These are phyloP conservation scores for Campodea augens DNA, from an alignment of 1,140 invertebrate species.

Conservation along the genomic window DNA sequence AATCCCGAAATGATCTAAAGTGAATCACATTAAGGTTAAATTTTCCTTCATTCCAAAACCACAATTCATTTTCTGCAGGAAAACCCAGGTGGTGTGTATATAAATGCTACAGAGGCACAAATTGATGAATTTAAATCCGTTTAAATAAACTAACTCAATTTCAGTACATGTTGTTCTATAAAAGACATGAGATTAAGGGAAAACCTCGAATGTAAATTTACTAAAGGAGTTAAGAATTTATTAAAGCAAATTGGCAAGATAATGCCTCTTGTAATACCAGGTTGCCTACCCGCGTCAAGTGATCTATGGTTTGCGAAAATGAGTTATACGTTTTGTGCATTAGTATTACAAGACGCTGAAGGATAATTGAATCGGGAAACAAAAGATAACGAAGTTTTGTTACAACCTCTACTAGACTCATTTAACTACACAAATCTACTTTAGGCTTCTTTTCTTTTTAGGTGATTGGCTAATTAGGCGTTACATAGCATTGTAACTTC, in stretches of 20 bases:
- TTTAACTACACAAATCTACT: neutral
- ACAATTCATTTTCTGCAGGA: too few species aligned
- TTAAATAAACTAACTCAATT: too few species aligned
- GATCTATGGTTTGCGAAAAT: neutral
- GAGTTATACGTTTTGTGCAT: neutral
- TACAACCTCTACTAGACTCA: neutral
- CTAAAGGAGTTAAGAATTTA: too few species aligned
- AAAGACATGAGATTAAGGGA: too few species aligned
- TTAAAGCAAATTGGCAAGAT: neutral
- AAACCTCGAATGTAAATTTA: too few species aligned
- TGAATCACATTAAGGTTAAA: too few species aligned
- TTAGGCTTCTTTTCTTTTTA: conserved; percentile 1
- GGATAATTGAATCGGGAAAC: conserved; percentile 6
- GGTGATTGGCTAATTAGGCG: conserved; percentile 8
- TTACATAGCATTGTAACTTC: conserved; percentile 5
- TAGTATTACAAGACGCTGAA: conserved; percentile 5
- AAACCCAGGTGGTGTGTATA: too few species aligned
- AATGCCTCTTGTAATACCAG: neutral
- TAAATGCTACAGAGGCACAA: too few species aligned
- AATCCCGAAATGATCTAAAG: too few species aligned
- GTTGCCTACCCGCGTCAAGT: neutral
- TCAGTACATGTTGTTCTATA: too few species aligned
- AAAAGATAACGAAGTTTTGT: conserved; percentile 6
- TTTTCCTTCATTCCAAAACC: too few species aligned
- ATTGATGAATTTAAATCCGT: too few species aligned